Conservation (phyloP, 2,888 invertebrate genomes). For the Lysandra coridon region DNA sequence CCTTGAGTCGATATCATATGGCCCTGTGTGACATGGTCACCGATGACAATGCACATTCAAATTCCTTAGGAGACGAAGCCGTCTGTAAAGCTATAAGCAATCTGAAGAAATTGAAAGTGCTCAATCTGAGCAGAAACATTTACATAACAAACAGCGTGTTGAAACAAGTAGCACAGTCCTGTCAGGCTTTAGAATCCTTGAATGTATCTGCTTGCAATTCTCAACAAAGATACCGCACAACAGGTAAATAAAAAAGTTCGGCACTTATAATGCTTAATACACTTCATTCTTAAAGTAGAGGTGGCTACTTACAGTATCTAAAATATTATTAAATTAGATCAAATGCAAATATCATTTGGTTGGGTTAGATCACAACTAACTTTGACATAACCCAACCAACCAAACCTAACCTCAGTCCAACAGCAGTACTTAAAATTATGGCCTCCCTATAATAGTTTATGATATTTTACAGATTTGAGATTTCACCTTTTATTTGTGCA, state of each 20-base stretch:
- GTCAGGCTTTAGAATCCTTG: constrained; percentile 65
- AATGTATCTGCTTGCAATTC: constrained; percentile 72
- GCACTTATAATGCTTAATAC: no score
- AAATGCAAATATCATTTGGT: no score
- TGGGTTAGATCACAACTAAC: no score
- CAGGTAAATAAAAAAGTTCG: constrained; percentile 48
- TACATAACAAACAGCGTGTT: constrained; percentile 77
- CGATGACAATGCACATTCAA: constrained; percentile 30
- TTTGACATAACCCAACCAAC: no score
- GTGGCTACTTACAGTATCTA: no score
- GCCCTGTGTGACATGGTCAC: neutral
- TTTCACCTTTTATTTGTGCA: no score
- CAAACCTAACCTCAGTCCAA: no score
- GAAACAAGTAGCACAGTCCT: constrained; percentile 69
- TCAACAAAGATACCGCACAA: constrained; percentile 48
- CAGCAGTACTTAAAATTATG: no score
- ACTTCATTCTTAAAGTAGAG: no score
- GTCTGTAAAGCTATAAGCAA: constrained; percentile 62
- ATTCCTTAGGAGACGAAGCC: constrained; percentile 52
- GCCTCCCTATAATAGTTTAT: no score
- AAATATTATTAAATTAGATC: no score
- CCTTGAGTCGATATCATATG: constrained; percentile 62
- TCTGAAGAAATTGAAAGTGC: constrained; percentile 64
- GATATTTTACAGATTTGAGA: no score
- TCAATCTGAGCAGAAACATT: constrained; percentile 70